Conservation (phyloP, 1,140 invertebrate genomes). For the Atopsyche davidsoni region DNA sequence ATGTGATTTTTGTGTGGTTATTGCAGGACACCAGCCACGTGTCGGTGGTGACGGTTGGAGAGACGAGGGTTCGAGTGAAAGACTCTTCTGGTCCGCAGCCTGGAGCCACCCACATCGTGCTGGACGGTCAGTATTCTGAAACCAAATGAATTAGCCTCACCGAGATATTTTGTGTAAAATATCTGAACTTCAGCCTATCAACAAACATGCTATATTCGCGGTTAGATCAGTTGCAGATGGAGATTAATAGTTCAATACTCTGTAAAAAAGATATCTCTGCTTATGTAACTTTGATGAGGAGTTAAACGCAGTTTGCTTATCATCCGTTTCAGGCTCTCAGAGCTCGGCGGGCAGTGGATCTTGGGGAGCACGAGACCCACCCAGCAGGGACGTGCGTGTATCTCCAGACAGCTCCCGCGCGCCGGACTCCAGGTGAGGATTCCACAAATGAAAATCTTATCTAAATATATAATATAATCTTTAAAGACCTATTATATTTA, state of each 20-base stretch:
- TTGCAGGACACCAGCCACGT: slow-evolving; percentile 74
- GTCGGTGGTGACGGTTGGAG: slow-evolving; percentile 83
- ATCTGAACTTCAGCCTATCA: too few relatives aligned
- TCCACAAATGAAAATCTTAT: background rate
- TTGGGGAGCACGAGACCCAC: slow-evolving; percentile 18
- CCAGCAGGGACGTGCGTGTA: slow-evolving; percentile 12
- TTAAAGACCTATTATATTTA: background rate
- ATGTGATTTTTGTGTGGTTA: slow-evolving; percentile 32
- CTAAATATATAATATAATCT: background rate
- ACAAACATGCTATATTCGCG: background rate
- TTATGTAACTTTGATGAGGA: background rate
- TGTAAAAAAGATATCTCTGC: background rate
- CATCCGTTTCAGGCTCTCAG: slow-evolving; percentile 17
- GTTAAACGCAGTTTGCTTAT: background rate
- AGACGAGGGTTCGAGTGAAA: slow-evolving; percentile 65
- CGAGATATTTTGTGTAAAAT: too few relatives aligned
- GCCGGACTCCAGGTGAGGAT: slow-evolving; percentile 26
- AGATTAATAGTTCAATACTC: background rate
- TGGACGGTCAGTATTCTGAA: slow-evolving; percentile 25
- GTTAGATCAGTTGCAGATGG: background rate
- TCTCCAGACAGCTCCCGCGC: slow-evolving; percentile 26
- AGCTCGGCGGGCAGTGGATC: slow-evolving; percentile 17
- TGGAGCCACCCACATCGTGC: slow-evolving; percentile 38
- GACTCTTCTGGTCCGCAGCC: slow-evolving; percentile 45
- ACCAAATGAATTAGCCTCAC: too few relatives aligned